Evolutionary conservation across 2,113 vertebrate species (phyloP).

Genomic region (Sardina pilchardus): DNA sequence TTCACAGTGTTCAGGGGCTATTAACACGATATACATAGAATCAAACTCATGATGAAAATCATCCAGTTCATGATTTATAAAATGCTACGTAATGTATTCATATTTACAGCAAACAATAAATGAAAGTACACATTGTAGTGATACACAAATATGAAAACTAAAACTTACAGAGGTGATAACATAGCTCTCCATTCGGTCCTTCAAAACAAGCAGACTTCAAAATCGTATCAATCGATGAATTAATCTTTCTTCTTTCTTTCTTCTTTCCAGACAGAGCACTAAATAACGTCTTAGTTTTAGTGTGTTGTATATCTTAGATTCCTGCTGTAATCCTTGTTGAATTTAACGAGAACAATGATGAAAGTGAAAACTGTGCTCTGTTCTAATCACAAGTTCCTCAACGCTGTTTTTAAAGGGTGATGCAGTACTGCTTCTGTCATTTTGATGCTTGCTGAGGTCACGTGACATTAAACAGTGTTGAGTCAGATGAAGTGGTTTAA

Average conservation of each 20-base stretch:
- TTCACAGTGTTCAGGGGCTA: no score
- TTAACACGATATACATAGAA: background rate
- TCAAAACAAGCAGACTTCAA: background rate
- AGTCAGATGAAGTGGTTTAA: background rate
- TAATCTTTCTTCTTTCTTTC: background rate
- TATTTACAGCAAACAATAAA: no score
- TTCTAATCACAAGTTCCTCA: background rate
- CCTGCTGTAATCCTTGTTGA: background rate
- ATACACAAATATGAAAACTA: slow-evolving; percentile 30
- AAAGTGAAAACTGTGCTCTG: background rate
- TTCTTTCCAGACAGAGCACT: background rate
- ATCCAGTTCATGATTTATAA: no score
- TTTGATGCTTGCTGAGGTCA: background rate
- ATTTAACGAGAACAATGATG: background rate
- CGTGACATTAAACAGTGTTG: background rate
- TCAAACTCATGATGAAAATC: no score
- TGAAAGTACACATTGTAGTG: background rate
- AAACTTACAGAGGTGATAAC: slow-evolving; percentile 58
- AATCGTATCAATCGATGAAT: background rate
- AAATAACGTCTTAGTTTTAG: slow-evolving; percentile 20
- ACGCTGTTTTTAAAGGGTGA: background rate
- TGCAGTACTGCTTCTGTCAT: background rate
- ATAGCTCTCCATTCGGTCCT: slow-evolving; percentile 55
- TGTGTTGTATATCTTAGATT: background rate
- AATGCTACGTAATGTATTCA: no score